Base-by-base conservation (phyloP, 1,140 invertebrate species). In the Nixonia krombeini region DNA sequence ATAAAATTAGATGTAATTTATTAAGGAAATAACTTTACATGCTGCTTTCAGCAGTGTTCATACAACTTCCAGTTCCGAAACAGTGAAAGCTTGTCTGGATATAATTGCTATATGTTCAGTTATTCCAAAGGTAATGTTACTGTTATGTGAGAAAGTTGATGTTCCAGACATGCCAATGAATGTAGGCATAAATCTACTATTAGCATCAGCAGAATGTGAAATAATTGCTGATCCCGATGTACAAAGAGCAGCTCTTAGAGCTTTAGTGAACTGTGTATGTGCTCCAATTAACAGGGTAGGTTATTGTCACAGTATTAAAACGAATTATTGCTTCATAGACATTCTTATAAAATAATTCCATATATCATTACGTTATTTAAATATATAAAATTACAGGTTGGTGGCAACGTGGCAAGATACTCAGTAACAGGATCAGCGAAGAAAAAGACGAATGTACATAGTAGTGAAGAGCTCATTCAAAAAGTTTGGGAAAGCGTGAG, bases 401-500 rank as follows among this genome's bases (percentile, higher is more conserved):
- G 89, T 37, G 89, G 89, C 13, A 89, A 86, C 42, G 87, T 92
- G 0, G 88, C 88, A 0, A 84, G 92, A 37, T 92, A 89, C 75
- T 91, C 87, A 23, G 73, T 78, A 41, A 88, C 83, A 10, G 89
- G 88, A 28, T 91, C 91, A 0, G 88, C 88, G 0, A 92, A 90
- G 67, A 94, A 93, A 76, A 93, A 91, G 74, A 88, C 90, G 0
- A 90, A 89, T 29, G 84, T 90, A 17, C 90, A 91, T 59, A 91
- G 89, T 45, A 92, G 91, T 52, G 94, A 97, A 81, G 95, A 97
- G 72, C 85, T 96, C 1, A 91, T 97, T 50, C 91, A 92, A 76
- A 94, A 93, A 79, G 90, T 98, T 21, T 98, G 96, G 96, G 95
- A 97, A 80, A 93, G 92, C 65, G 91, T 97, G 1, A 86, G 96